Evolutionary conservation across 2,113 vertebrate genomes (phyloP).

Genomic region (Solenodon paradoxus): DNA sequence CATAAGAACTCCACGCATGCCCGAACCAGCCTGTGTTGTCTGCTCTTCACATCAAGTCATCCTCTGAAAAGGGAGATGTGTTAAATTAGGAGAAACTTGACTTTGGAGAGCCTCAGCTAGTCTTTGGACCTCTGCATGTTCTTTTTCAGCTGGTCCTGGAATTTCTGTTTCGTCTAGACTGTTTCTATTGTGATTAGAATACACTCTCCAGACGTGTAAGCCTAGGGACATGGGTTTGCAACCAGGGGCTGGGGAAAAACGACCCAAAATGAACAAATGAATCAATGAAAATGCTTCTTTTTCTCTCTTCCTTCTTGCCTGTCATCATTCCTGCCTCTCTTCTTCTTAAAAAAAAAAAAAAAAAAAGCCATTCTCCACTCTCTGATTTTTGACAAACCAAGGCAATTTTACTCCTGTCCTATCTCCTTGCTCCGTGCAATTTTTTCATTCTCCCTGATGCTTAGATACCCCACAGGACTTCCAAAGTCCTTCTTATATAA

Average conservation of each 20-base stretch:
- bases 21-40: neutral
- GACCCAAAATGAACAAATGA: no score
- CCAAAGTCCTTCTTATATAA: neutral
- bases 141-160: neutral
- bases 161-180: neutral
- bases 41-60: neutral
- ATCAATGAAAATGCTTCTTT: no score
- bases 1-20: neutral
- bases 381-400: neutral
- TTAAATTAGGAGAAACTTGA: neutral
- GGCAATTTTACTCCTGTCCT: neutral
- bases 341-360: no score
- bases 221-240: no score
- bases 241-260: no score
- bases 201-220: no score
- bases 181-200: neutral
- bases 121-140: fast-evolving
- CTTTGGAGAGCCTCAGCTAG: neutral
- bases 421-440: neutral
- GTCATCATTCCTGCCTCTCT: no score
- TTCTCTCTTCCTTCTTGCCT: no score
- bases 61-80: neutral
- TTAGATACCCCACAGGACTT: neutral
- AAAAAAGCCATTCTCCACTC: no score
- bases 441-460: neutral